phyloP scores from a whole-genome alignment of 2,888 invertebrate species.

The Acanthosepion lycidas region DNA sequence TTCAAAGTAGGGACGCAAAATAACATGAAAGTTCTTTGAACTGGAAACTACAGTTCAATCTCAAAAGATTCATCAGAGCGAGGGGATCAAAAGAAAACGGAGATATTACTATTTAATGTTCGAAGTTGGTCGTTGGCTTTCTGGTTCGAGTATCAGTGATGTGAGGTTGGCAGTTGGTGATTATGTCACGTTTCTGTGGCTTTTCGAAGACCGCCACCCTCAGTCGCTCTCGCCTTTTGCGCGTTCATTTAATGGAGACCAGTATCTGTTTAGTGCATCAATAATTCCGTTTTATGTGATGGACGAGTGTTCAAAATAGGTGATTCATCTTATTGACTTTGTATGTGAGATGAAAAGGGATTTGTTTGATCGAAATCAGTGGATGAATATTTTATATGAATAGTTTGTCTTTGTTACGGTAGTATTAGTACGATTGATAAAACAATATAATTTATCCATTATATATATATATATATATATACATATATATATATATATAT shows the following conservation, averaged over 20 bases:
- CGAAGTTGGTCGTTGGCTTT: no score
- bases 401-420: neutral
- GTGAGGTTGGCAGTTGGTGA: no score
- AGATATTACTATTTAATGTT: no score
- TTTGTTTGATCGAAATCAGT: neutral
- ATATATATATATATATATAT: neutral
- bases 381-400: neutral
- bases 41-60: no score
- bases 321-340: neutral
- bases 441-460: neutral
- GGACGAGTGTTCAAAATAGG: neutral
- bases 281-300: neutral
- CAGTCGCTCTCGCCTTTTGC: neutral
- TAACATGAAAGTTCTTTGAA: no score
- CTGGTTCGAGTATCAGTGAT: no score
- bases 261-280: constrained; percentile 5
- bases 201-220: neutral
- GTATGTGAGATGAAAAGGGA: neutral
- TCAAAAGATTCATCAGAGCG: no score
- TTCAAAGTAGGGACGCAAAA: no score
- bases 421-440: neutral
- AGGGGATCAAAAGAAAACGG: no score
- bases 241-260: neutral
- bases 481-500: neutral
- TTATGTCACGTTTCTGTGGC: no score